Base-by-base conservation (phyloP, 2,113 vertebrate genomes). In the Manacus vitellinus region DNA sequence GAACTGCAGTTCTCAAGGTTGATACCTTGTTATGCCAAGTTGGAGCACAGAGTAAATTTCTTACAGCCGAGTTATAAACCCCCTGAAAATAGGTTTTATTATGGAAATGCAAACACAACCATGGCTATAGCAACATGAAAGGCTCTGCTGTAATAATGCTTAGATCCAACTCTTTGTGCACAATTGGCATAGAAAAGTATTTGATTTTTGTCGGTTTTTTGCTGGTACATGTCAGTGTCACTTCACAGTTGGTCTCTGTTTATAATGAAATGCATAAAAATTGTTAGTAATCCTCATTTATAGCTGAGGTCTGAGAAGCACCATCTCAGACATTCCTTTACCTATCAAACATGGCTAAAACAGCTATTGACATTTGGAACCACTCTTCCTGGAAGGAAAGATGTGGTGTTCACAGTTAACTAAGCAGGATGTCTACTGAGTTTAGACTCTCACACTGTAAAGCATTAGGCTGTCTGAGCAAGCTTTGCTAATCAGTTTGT, bases 41-140 rank as follows among this genome's bases (percentile, higher is more conserved):
- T 95, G 96, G 92, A 97, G 97, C 66, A 63, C 14, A 41, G 91
- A 95, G 86, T 51, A 89, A 94, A 87, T 94, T 95, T 96, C 95
- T 96, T 96, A 74, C 94, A 96, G 92, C 82, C 49, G 20, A 96
- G 94, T 95, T 97, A 97, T 97, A 97, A 97, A 97, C 92, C 97
- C 93, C 95, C 92, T 97, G 96, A 97, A 97, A 97, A 97, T 96
- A 97, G 96, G 92, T 97, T 96, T 97, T 97, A 96, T 97, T 96
- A 96, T 93, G 95, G 89, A 97, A 97, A 97, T 97, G 94, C 91
- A 94, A 94, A 92, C 95, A 90, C 76, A 90, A 59, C 66, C 91
- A 96, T 24, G 90, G 85, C 89, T 96, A 80, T 66, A 97, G 96
- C 76, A 97, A 97, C 97, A 97, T 97, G 96, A 97, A 97, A 97